A percentile compares a stretch with the other conserved stretches of the same genome.
phyloP scores from a whole-genome alignment of 2,888 invertebrate genomes.

The Euspilapteryx auroguttella region DNA sequence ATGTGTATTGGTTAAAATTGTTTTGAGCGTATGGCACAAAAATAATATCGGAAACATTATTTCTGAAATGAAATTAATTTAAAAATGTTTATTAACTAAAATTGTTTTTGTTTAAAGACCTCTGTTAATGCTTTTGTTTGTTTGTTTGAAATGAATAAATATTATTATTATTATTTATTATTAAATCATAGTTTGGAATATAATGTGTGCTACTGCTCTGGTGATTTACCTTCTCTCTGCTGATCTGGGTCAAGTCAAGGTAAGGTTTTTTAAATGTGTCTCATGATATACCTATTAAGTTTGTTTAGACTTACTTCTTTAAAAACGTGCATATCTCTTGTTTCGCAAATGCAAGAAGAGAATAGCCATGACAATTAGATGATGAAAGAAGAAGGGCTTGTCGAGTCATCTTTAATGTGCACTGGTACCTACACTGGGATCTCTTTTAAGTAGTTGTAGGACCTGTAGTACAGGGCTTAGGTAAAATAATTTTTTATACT shows the following conservation, averaged over 20 bases:
- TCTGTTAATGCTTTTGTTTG: too few species aligned
- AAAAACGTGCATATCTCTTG: constrained; percentile 64
- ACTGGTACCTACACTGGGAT: background rate
- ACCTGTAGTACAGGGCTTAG: too few species aligned
- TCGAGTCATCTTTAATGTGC: constrained; percentile 19
- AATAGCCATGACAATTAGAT: constrained; percentile 68
- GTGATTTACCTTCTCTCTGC: too few species aligned
- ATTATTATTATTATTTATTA: too few species aligned
- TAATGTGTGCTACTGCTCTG: too few species aligned
- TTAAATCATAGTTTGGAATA: too few species aligned
- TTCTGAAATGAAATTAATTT: constrained; percentile 42
- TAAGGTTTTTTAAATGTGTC: too few species aligned
- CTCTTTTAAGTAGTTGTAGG: too few species aligned
- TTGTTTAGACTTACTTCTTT: constrained; percentile 44
- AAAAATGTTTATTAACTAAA: constrained; percentile 1
- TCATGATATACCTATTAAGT: too few species aligned
- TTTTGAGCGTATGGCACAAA: constrained; percentile 77
- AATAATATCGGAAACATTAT: constrained; percentile 64
- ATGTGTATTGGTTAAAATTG: constrained; percentile 67
- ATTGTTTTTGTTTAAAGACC: background rate
- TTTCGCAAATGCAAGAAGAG: constrained; percentile 68
- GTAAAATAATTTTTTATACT: background rate
- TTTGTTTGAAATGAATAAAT: too few species aligned
- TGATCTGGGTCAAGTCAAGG: too few species aligned
- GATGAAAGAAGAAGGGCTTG: constrained; percentile 70